Base-by-base conservation (phyloP, 2,797 vertebrate genomes). In the Serranus cabrilla region DNA sequence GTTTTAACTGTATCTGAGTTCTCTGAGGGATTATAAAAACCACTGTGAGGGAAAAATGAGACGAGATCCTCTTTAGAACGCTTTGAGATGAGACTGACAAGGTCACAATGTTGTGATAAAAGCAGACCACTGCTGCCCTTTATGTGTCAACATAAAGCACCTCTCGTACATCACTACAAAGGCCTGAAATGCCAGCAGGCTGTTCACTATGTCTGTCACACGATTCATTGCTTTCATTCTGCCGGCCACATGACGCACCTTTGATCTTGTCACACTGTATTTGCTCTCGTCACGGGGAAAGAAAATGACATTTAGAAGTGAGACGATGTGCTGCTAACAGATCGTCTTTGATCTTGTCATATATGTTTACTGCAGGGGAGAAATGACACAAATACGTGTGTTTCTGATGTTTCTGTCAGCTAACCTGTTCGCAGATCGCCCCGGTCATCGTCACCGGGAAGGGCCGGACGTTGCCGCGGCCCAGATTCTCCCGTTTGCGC, bases 381-480 rank as follows among this genome's bases (percentile, higher is more conserved):
- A 58, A 43, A 40, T 3, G 1, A 39, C 2, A 18, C 7, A 17
- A 20, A 54, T n/a, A 39, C 10, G 2, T 3, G 13, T 8, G 20
- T 27, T 57, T 72, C 54, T 2, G 1, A 47, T 16, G 21, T 54
- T 57, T 72, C 11, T 31, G 17, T 45, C 17, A 11, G 34, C 37
- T 91, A 34, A 99, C 98, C 98, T 99, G 98, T 56, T 99, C 97
- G 2, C 98, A 99, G 85, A 99, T 98, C 0, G 97, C 97, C 47
- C 98, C 98, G 0, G 96, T 98, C 97, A 99, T 99, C 0, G 98
- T 99, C 74, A 99, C 96, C 0, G 98, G 98, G 84, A 99, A 99
- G 0, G 97, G 98, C 0, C 98, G 94, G 62, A 99, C 97, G 0
- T 97, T 99, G 72, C 98, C 98, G 4, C 98, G 94, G 56, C 98